A percentile compares a stretch with the other conserved stretches of the same genome.
Conservation (phyloP, 2,888 invertebrate species). For the Kuschelorhynchus macadamiae region DNA sequence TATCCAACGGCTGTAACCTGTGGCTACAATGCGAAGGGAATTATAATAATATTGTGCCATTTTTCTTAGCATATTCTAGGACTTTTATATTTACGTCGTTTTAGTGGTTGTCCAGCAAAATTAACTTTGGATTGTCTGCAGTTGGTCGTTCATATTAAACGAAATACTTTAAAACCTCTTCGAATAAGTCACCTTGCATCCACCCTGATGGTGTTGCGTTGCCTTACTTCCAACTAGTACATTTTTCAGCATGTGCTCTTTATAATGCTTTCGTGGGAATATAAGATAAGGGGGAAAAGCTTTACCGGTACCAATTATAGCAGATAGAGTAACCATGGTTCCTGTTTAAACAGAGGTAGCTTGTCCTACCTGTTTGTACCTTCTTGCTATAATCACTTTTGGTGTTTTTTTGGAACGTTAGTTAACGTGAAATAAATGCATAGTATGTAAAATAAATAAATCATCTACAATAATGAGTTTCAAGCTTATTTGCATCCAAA, state of each 20-base stretch:
- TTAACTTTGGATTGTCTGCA: constrained; percentile 54
- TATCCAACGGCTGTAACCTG: constrained; percentile 51
- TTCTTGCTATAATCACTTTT: constrained; percentile 2
- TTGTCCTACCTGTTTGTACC: constrained; percentile 16
- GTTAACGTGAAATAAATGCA: not conserved
- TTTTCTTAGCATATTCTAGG: constrained; percentile 29
- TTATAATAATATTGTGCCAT: constrained; percentile 54
- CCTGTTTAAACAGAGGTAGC: constrained; percentile 43
- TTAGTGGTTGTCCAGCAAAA: constrained; percentile 60
- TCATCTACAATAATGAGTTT: too few species aligned
- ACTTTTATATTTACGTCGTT: constrained; percentile 54
- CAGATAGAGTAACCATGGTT: not conserved
- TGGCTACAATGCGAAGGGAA: constrained; percentile 53
- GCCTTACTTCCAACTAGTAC: constrained; percentile 6
- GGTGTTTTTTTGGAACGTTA: not conserved
- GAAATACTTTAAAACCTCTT: too few species aligned
- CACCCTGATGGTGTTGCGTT: too few species aligned
- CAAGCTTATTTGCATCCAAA: too few species aligned
- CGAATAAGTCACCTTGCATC: too few species aligned
- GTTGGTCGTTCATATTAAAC: not conserved
- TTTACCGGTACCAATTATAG: constrained; percentile 7
- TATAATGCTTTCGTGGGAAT: constrained; percentile 8
- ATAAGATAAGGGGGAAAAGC: constrained; percentile 13
- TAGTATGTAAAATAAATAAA: not conserved
- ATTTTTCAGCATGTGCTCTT: constrained; percentile 12